phyloP scores from a whole-genome alignment of 2,888 invertebrate genomes.

The Oasisia sp. region DNA sequence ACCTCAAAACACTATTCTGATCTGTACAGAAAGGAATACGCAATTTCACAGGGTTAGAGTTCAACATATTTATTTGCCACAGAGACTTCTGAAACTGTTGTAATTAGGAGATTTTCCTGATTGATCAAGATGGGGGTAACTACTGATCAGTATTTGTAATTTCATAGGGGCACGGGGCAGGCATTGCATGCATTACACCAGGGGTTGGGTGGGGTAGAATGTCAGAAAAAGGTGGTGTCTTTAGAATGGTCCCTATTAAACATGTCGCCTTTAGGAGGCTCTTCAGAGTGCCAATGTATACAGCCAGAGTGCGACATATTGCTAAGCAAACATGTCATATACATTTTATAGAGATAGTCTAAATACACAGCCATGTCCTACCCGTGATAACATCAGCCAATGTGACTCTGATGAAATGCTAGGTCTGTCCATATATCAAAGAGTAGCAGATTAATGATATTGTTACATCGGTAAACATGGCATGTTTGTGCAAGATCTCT shows the following conservation, averaged over 20 bases:
- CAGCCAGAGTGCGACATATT: neutral
- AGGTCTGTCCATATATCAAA: neutral
- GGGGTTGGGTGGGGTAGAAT: too few species aligned
- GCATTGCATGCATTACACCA: too few species aligned
- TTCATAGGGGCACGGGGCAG: too few species aligned
- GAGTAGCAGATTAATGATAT: neutral
- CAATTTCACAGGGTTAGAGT: too few species aligned
- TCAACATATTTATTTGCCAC: neutral
- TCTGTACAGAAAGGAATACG: too few species aligned
- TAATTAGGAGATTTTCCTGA: too few species aligned
- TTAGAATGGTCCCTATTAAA: too few species aligned
- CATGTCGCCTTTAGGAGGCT: too few species aligned
- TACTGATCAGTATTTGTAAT: neutral
- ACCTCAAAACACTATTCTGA: too few species aligned
- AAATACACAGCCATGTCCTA: neutral
- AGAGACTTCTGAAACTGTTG: neutral
- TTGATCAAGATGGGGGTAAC: neutral
- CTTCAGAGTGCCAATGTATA: too few species aligned
- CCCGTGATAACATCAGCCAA: neutral
- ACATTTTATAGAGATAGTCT: neutral
- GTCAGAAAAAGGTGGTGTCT: too few species aligned
- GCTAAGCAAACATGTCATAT: neutral
- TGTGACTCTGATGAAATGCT: neutral
- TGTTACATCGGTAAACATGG: neutral
- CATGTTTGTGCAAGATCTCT: neutral